Conservation (phyloP, 2,888 invertebrate genomes). For the Encarsia formosa region DNA sequence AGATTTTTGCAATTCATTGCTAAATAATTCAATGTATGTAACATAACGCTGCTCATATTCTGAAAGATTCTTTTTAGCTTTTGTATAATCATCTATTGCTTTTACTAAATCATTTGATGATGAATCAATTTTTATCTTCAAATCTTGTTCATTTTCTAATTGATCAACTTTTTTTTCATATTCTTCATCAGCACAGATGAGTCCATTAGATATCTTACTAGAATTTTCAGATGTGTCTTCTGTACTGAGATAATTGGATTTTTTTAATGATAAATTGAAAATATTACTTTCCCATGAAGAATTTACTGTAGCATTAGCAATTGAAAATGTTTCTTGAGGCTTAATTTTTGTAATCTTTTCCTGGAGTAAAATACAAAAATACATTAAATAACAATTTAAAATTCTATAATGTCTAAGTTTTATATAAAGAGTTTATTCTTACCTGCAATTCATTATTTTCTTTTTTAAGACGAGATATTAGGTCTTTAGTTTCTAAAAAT, state of each 20-base stretch:
- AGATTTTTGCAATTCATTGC: conserved; percentile 18
- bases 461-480: conserved; percentile 50
- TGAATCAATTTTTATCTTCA: conserved; percentile 18
- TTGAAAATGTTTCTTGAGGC: background rate
- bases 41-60: conserved; percentile 14
- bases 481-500: conserved; percentile 62
- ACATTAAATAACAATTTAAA: conserved; percentile 1
- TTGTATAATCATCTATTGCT: conserved; percentile 6
- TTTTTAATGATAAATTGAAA: conserved; percentile 1
- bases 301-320: background rate
- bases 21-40: conserved; percentile 15
- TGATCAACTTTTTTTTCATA: background rate
- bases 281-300: too few species aligned
- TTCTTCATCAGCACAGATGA: background rate
- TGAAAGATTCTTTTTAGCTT: conserved; percentile 17
- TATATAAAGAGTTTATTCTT: conserved; percentile 21
- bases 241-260: conserved; percentile 1
- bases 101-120: conserved; percentile 19
- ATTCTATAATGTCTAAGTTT: background rate
- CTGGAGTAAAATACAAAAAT: background rate
- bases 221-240: too few species aligned
- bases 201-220: too few species aligned
- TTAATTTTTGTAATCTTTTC: conserved; percentile 8
- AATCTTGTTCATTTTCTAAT: conserved; percentile 9
- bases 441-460: conserved; percentile 42